Percentiles rank a stretch among this genome's conserved stretches.
These are phyloP conservation scores for Oryctes rhinoceros DNA, from an alignment of 1,140 invertebrate genomes.

Conservation along the genomic window DNA sequence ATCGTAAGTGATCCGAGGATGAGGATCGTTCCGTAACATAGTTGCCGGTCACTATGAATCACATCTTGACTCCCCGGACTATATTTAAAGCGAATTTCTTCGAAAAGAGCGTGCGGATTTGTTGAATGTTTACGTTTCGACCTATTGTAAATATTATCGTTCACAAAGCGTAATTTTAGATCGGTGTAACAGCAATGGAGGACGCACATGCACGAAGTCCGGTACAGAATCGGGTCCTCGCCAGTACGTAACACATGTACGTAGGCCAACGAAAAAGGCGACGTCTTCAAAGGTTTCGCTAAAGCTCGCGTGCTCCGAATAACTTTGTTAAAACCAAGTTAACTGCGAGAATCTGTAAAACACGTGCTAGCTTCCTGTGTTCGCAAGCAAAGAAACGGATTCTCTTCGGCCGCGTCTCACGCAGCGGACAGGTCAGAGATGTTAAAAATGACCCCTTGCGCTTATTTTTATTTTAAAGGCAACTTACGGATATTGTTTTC, in stretches of 20 bases:
- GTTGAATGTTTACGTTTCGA: slow-evolving; percentile 34
- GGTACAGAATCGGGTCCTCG: neutral
- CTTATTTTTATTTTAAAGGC: neutral
- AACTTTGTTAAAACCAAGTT: neutral
- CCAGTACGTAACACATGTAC: neutral
- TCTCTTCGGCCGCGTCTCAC: neutral
- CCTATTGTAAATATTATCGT: slow-evolving; percentile 37
- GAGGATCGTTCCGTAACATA: neutral
- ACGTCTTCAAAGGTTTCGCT: slow-evolving; percentile 18
- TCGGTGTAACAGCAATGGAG: neutral
- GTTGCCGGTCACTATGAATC: neutral
- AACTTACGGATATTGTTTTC: slow-evolving; percentile 23
- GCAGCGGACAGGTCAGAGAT: neutral
- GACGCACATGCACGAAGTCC: slow-evolving; percentile 16
- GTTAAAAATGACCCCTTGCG: slow-evolving; percentile 5
- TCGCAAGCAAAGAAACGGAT: neutral
- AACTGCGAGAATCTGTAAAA: neutral
- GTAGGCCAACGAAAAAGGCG: neutral
- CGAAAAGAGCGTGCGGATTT: slow-evolving; percentile 31
- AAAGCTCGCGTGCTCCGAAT: slow-evolving; percentile 15
- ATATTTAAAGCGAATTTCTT: slow-evolving; percentile 22
- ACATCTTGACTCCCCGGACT: neutral
- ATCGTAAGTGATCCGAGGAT: neutral
- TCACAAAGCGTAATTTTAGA: slow-evolving; percentile 28
- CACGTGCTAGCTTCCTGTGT: slow-evolving; percentile 17